Base-by-base conservation (phyloP, 2,888 invertebrate species). In the Abrostola tripartita region DNA sequence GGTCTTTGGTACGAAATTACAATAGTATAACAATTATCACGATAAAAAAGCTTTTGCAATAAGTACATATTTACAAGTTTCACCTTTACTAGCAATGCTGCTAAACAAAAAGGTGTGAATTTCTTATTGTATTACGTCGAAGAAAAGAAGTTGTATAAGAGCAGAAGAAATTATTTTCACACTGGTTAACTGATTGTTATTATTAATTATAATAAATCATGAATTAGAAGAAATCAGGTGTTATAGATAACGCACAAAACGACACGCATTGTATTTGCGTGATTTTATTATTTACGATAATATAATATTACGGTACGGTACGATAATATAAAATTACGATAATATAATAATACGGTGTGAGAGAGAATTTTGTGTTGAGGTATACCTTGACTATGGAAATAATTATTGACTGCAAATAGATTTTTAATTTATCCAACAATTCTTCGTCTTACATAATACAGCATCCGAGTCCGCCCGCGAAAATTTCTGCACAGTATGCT, bases 71-170 rank as follows among this genome's bases (percentile, higher is more conserved):
- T 57, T 47, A 11, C 50, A 61, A 68, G 58, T 75, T 75, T 75
- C 75, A 67, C 74, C 55, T 61, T 52, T 56, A 41, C 61, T 35
- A 40, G 65, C 68, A 74, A 68, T 37, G 51, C 38, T 7, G 6
- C 6, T 51, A 0, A 42, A 49, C 54, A 76, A 76, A 76, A 76
- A 69, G 12, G 66, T 76, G 76, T 56, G 64, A 76, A 58, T 50
- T 44, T 38, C 2, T 40, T 44, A 58, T 68, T 72, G 61, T 64
- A 55, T 14, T 47, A 35, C 52, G 50, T 36, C 11, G 6, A 61
- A 61, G 68, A 68, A 68, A 68, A 60, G 1, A 37, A 35, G 35
- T 58, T 42, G 56, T 47, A 24, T 5, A 5, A 24, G 1, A 24
- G 0, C 9, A 47, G 14, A 47, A 47, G 44, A 47, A 47, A 24